Evolutionary conservation across 2,113 vertebrate species (phyloP).

Genomic region (Eulemur rufifrons): DNA sequence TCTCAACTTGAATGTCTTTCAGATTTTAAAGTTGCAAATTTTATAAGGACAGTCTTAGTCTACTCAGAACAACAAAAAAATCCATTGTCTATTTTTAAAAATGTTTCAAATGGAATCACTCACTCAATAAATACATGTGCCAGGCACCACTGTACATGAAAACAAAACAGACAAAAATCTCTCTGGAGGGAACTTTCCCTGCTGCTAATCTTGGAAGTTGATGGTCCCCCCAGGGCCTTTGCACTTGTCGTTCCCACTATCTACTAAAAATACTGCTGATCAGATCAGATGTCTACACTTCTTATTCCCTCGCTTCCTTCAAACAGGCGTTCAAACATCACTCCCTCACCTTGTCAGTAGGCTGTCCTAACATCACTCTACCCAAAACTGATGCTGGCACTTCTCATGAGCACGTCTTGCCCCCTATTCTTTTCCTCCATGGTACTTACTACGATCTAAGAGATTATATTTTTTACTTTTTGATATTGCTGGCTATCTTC

Average conservation of each 20-base stretch:
- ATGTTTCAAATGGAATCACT: background rate
- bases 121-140: background rate
- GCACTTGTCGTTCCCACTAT: background rate
- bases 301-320: background rate
- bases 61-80: background rate
- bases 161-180: background rate
- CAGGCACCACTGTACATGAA: background rate
- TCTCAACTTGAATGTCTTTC: background rate
- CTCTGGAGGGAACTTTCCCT: background rate
- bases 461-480: background rate
- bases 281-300: background rate
- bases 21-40: conserved; percentile 10
- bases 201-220: background rate
- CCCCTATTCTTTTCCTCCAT: background rate
- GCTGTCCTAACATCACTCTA: background rate
- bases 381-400: background rate
- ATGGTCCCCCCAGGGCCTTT: background rate
- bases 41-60: background rate
- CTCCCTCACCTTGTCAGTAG: background rate
- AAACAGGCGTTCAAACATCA: background rate
- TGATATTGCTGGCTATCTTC: background rate
- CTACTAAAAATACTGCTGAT: background rate
- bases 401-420: background rate
- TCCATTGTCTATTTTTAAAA: background rate
- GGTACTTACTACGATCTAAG: background rate